Evolutionary conservation across 2,113 vertebrate species (phyloP).

Genomic region (Progne subis): DNA sequence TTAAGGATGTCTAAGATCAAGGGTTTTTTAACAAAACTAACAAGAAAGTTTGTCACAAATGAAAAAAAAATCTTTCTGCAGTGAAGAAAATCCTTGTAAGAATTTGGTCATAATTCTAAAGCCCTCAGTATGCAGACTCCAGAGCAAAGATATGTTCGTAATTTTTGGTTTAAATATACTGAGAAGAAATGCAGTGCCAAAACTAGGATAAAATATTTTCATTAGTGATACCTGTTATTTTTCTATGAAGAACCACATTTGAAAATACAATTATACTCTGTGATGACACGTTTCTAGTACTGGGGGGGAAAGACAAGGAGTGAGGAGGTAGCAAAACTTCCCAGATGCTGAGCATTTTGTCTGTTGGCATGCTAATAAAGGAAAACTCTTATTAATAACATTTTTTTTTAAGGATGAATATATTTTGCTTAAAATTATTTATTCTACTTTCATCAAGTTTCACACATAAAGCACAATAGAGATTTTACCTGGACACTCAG

Average conservation of each 20-base stretch:
- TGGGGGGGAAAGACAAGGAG: not conserved
- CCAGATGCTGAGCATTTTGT: not conserved
- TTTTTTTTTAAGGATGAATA: not conserved
- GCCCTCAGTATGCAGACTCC: not conserved
- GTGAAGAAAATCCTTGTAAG: not conserved
- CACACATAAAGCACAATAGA: not conserved
- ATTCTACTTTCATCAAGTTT: constrained; percentile 13
- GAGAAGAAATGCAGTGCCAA: not conserved
- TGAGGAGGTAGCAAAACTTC: not conserved
- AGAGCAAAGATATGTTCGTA: not conserved
- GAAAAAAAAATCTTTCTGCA: not conserved
- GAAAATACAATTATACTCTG: not conserved
- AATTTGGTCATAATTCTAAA: not conserved
- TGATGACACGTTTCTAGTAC: not conserved
- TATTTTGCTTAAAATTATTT: not conserved
- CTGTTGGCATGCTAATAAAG: not conserved
- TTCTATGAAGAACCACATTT: not conserved
- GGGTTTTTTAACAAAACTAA: not conserved
- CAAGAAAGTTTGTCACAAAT: not conserved
- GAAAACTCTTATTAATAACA: not conserved
- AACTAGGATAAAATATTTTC: not conserved
- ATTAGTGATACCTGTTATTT: not conserved
- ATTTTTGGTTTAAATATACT: not conserved
- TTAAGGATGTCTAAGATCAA: not conserved
- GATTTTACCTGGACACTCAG: not conserved